These are phyloP conservation scores for Cataglyphis hispanica DNA, from an alignment of 1,140 invertebrate genomes.

Conservation along the genomic window DNA sequence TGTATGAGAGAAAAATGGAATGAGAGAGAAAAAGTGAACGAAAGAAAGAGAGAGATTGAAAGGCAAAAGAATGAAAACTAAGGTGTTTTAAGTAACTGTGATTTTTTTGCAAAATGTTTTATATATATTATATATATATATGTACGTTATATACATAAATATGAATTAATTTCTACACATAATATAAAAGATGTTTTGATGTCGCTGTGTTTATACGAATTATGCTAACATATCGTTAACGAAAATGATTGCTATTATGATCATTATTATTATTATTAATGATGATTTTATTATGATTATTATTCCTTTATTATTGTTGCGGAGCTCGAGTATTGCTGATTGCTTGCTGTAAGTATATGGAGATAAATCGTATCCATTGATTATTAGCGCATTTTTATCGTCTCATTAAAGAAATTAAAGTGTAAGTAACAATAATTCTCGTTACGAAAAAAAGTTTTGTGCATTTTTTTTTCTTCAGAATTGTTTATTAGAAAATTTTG, in stretches of 20 bases:
- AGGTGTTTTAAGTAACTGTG: slow-evolving; percentile 84
- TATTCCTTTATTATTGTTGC: slow-evolving; percentile 58
- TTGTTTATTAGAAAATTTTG: slow-evolving; percentile 28
- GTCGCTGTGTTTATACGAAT: slow-evolving; percentile 82
- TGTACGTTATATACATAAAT: slow-evolving; percentile 80
- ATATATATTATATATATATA: slow-evolving; percentile 78
- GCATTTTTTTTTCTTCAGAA: slow-evolving; percentile 16
- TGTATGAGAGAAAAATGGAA: background rate
- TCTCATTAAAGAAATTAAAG: slow-evolving; percentile 18
- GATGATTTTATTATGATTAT: slow-evolving; percentile 63
- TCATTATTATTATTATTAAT: slow-evolving; percentile 57
- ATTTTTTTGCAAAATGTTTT: slow-evolving; percentile 83
- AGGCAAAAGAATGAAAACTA: slow-evolving; percentile 42
- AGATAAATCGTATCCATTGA: slow-evolving; percentile 34
- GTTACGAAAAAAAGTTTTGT: background rate
- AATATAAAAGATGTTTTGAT: slow-evolving; percentile 80
- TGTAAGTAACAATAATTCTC: slow-evolving; percentile 14
- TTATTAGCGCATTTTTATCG: slow-evolving; percentile 49
- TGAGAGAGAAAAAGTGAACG: background rate
- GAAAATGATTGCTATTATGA: slow-evolving; percentile 33
- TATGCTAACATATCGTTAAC: slow-evolving; percentile 84
- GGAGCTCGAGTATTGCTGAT: slow-evolving; percentile 67
- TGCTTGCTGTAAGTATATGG: slow-evolving; percentile 67
- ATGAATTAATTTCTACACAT: slow-evolving; percentile 82
- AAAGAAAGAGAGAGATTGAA: background rate